These are phyloP conservation scores for Synergus umbraculus DNA, from an alignment of 2,888 invertebrate species.

Conservation along the genomic window DNA sequence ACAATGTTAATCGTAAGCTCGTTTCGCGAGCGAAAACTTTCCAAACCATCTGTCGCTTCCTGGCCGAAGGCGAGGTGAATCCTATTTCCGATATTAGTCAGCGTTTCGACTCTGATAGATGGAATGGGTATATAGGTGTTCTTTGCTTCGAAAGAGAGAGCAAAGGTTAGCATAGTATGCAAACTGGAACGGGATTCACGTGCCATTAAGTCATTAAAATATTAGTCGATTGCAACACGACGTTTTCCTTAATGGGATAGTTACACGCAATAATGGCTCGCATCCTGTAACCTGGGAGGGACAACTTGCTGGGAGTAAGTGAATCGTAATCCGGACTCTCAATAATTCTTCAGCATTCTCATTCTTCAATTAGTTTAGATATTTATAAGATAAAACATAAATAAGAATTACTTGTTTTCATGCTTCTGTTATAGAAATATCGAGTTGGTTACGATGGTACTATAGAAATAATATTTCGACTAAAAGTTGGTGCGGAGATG, in stretches of 20 bases:
- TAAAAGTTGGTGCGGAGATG: too few relatives aligned
- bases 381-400: too few relatives aligned
- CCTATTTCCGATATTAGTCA: constrained; percentile 51
- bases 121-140: constrained; percentile 37
- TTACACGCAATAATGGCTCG: constrained; percentile 62
- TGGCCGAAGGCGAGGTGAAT: constrained; percentile 45
- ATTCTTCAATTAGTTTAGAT: too few relatives aligned
- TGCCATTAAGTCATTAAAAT: constrained; percentile 58
- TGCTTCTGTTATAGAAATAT: too few relatives aligned
- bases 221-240: constrained; percentile 54
- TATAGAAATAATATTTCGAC: too few relatives aligned
- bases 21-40: constrained; percentile 55
- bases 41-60: constrained; percentile 55
- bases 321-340: constrained; percentile 12
- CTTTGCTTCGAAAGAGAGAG: constrained; percentile 19
- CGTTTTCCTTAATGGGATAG: constrained; percentile 61
- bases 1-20: constrained; percentile 61
- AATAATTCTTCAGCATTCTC: neutral
- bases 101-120: constrained; percentile 41
- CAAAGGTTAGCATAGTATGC: constrained; percentile 42
- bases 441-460: too few relatives aligned
- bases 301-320: constrained; percentile 31
- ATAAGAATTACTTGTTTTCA: too few relatives aligned
- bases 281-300: constrained; percentile 54
- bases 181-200: constrained; percentile 54